Conservation (phyloP, 2,888 invertebrate genomes). For the Drosophila yooni region DNA sequence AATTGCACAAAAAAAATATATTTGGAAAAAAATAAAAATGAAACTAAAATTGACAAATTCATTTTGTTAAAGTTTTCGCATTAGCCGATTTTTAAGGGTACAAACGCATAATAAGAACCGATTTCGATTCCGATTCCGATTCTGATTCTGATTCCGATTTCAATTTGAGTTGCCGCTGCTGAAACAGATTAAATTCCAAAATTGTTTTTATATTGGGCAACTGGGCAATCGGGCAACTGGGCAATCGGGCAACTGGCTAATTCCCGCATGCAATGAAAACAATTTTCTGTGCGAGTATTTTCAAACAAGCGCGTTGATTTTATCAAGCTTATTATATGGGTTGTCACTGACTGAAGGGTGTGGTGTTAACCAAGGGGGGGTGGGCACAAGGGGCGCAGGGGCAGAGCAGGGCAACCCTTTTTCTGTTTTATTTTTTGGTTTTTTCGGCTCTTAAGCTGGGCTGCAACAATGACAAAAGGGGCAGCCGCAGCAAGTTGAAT, state of each 20-base stretch:
- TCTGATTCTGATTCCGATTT: conserved; percentile 34
- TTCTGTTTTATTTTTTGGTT: neutral
- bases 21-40: neutral
- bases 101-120: conserved; percentile 8
- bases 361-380: neutral
- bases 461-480: conserved; percentile 50
- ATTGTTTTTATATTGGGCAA: conserved; percentile 48
- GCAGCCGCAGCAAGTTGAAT: conserved; percentile 45
- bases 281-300: conserved; percentile 58
- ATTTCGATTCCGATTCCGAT: conserved; percentile 28
- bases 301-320: conserved; percentile 69
- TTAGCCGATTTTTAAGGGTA: conserved; percentile 11
- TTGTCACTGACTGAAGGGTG: conserved; percentile 29
- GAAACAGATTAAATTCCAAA: conserved; percentile 75
- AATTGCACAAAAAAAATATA: neutral
- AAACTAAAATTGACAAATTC: neutral
- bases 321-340: conserved; percentile 79
- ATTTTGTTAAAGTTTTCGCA: neutral
- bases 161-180: conserved; percentile 30
- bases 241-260: conserved; percentile 49
- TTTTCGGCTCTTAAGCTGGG: conserved; percentile 52
- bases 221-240: conserved; percentile 23
- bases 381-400: neutral
- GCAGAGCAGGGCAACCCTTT: conserved; percentile 51
- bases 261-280: conserved; percentile 76